A percentile compares a stretch with the other conserved stretches of the same genome.
Conservation (phyloP, 2,113 vertebrate species). For the human region DNA sequence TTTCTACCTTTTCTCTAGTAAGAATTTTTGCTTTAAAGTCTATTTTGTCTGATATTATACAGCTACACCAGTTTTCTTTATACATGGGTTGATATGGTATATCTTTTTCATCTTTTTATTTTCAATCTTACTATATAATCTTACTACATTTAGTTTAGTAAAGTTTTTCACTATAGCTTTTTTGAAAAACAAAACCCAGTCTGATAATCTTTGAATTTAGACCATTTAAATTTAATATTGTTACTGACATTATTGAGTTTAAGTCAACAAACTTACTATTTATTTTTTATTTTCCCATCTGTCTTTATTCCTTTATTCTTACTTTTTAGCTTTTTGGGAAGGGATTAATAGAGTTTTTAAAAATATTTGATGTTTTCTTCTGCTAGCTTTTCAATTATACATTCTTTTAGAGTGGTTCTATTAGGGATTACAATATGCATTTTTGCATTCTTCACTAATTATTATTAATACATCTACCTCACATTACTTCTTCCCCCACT, state of each 20-base stretch:
- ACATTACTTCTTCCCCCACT: background rate
- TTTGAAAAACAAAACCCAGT: background rate
- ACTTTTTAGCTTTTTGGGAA: background rate
- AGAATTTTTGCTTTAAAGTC: background rate
- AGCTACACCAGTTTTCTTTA: background rate
- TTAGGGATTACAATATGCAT: background rate
- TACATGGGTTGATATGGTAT: background rate
- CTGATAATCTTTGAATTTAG: slow-evolving; percentile 3
- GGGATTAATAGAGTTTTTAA: background rate
- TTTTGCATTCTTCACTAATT: background rate
- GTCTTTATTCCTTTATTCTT: background rate
- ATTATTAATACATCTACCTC: too few species aligned
- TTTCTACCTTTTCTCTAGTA: background rate
- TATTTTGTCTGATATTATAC: background rate
- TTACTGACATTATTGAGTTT: background rate
- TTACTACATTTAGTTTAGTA: background rate
- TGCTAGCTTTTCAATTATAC: background rate
- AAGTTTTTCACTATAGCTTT: background rate
- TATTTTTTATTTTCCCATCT: background rate
- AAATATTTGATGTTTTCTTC: background rate
- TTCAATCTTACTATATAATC: background rate
- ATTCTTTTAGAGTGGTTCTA: background rate
- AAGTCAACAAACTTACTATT: background rate
- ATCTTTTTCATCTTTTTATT: background rate
- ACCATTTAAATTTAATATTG: background rate